Conservation (phyloP, 1,140 invertebrate species). For the Drosophila teissieri region DNA sequence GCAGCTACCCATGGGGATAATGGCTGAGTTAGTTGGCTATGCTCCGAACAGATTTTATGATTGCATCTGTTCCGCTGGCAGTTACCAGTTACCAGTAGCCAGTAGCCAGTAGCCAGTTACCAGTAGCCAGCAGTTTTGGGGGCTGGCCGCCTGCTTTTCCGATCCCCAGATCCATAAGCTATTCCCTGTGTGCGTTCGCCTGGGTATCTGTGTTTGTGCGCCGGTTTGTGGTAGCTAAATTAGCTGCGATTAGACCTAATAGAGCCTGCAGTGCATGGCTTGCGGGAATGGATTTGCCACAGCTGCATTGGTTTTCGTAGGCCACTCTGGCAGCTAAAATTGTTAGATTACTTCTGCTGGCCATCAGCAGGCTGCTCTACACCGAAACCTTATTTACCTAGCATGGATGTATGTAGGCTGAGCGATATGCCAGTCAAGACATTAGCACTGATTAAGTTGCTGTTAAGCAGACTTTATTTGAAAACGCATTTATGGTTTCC, state of each 20-base stretch:
- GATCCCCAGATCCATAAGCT: constrained; percentile 54
- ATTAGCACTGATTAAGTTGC: constrained; percentile 27
- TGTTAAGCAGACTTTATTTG: neutral
- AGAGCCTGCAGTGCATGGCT: constrained; percentile 47
- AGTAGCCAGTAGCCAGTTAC: constrained; percentile 2
- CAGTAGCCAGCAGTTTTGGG: constrained; percentile 15
- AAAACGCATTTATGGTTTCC: constrained; percentile 8
- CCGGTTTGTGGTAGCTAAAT: constrained; percentile 54
- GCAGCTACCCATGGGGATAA: constrained; percentile 26
- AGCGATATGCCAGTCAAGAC: constrained; percentile 19
- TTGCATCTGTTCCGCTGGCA: constrained; percentile 55
- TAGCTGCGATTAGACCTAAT: constrained; percentile 72
- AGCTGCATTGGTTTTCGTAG: constrained; percentile 1
- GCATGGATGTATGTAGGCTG: constrained; percentile 11
- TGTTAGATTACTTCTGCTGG: constrained; percentile 37
- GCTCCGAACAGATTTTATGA: constrained; percentile 65
- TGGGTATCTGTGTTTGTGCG: constrained; percentile 7
- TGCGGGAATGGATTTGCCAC: constrained; percentile 24
- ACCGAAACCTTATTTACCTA: constrained; percentile 41
- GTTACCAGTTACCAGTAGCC: constrained; percentile 25
- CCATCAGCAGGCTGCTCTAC: constrained; percentile 5
- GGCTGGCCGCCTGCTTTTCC: constrained; percentile 10
- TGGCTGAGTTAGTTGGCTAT: constrained; percentile 38
- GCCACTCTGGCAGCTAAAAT: constrained; percentile 25
- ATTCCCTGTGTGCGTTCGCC: constrained; percentile 54